Evolutionary conservation across 2,888 invertebrate genomes (phyloP), one percentile per base, ranked within the genome.

Genomic region (Graphium colonna): DNA sequence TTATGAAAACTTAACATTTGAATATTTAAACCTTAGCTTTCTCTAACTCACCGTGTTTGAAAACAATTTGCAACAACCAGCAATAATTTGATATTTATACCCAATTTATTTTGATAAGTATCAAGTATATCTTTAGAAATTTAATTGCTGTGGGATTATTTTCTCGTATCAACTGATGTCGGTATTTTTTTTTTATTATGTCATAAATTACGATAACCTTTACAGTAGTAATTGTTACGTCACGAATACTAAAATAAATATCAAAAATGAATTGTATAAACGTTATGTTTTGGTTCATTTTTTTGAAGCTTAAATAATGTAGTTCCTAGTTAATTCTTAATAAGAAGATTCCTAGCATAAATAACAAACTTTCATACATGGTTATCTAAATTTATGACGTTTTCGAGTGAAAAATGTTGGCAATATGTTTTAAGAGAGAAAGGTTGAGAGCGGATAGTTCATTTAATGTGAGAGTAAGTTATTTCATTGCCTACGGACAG

Each of bases 1-100:
- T n/a, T n/a, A n/a, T n/a, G n/a, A n/a, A n/a, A n/a, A n/a, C n/a
- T n/a, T n/a, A n/a, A n/a, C n/a, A n/a, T n/a, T n/a, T n/a, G n/a
- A n/a, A n/a, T n/a, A n/a, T n/a, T n/a, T n/a, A n/a, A n/a, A n/a
- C n/a, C n/a, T 36, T 36, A 13, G n/a, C 3, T 9, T 3, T 18
- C 9, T 7, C 8, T n/a, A 33, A 52, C 60, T 61, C 45, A 65
- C 61, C 60, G 55, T 52, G 49, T 45, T 40, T 7, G 41, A 39
- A 12, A 38, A 53, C 18, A 49, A 54, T 38, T 26, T 40, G 21
- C n/a, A n/a, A 4, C 16, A 17, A 28, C 18, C 31, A 18, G 15
- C 21, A 45, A 17, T 41, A 21, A 28, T 12, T n/a, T 28, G 41
- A 36, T 40, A 51, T 58, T 28, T 56, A 59, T 59, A 56, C 44